These are phyloP conservation scores for Agrotis puta DNA, from an alignment of 2,888 invertebrate genomes.

Conservation along the genomic window DNA sequence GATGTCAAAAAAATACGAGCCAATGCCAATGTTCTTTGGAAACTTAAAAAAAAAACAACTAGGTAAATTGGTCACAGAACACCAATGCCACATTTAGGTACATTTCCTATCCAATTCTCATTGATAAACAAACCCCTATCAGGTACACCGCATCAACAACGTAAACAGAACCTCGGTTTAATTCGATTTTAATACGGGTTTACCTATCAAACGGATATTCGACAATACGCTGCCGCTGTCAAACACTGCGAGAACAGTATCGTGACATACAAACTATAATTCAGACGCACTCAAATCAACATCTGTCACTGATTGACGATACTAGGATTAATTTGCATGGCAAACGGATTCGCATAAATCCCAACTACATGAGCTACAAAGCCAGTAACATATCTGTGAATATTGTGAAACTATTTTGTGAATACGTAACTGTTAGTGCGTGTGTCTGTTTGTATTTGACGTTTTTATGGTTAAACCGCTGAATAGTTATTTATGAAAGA, in stretches of 20 bases:
- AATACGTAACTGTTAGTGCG: not conserved
- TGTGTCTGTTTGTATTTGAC: constrained; percentile 1
- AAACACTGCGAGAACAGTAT: constrained; percentile 53
- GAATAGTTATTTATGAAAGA: not conserved
- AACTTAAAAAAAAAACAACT: not conserved
- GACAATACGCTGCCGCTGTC: constrained; percentile 38
- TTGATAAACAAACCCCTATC: constrained; percentile 21
- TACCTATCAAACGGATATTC: constrained; percentile 46
- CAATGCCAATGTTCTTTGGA: not conserved
- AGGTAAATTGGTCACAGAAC: not conserved
- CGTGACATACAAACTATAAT: constrained; percentile 73
- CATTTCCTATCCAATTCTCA: not conserved
- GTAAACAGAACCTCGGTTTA: constrained; percentile 31
- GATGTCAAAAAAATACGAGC: not conserved
- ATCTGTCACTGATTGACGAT: constrained; percentile 81
- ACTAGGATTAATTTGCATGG: constrained; percentile 82
- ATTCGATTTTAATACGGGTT: constrained; percentile 40
- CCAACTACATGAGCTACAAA: constrained; percentile 69
- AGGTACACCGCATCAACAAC: constrained; percentile 18
- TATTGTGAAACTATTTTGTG: constrained; percentile 37
- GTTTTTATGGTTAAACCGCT: not conserved
- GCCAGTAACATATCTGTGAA: constrained; percentile 69
- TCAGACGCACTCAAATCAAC: constrained; percentile 81
- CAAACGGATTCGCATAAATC: constrained; percentile 81
- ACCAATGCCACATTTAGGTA: not conserved